Base-by-base conservation (phyloP, 2,797 vertebrate species). In the Chelmon rostratus region DNA sequence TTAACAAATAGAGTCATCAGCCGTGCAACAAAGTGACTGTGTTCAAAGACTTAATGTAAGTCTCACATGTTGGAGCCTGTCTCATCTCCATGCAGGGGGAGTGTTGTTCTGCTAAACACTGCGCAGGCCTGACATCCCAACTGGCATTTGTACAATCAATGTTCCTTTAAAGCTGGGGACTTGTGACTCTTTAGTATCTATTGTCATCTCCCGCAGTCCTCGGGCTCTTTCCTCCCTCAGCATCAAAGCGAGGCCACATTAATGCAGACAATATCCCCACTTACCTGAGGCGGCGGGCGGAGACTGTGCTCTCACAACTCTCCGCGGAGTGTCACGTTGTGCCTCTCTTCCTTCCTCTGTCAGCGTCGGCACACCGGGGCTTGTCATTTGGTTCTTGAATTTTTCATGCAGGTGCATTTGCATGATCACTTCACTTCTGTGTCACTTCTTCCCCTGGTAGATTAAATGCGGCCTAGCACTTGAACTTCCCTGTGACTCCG, bases 261-360 rank as follows among this genome's bases (percentile, higher is more conserved):
- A 91, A 92, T 91, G 88, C 91, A 93, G 92, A 90, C 89, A 81
- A 89, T 89, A 92, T 92, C 92, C 93, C 86, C 74, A 38, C 93
- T 93, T 94, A 95, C 92, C 93, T 93, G 89, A 92, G 92, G 92
- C 91, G 54, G 89, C 93, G 91, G 94, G 94, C 91, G 90, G 94
- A 95, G 95, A 94, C 90, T 65, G 61, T 56, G 89, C 91, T 92
- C 85, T 82, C 85, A 76, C 87, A 92, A 94, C 85, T 89, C 94
- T 95, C 94, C 65, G 56, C 38, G 90, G 94, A 92, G 88, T 79
- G 87, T 87, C 86, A 83, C 82, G 87, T 89, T 86, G 86, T 85
- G 88, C 91, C 85, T 89, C 84, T 79, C 86, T 90, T 90, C 87
- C 88, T 84, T 84, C 85, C 90, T 91, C 91, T 89, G 91, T 91